Percentiles rank a stretch among this genome's conserved stretches.
Evolutionary conservation across 1,140 invertebrate genomes (phyloP).

Genomic region (Micrasema minimum): DNA sequence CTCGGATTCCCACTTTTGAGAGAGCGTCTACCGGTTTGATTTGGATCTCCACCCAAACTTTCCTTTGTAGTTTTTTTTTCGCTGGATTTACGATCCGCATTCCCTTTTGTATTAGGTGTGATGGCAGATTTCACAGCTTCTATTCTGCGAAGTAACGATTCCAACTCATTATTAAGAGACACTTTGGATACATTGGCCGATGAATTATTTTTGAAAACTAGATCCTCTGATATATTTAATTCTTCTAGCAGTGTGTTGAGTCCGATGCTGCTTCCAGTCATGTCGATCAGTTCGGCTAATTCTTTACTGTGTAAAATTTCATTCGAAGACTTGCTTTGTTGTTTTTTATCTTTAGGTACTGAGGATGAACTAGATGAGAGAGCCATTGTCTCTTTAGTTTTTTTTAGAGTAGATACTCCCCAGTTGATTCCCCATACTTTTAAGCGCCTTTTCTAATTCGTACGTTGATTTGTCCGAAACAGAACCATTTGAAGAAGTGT

Average conservation of each 20-base stretch:
- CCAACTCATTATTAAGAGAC: conserved; percentile 30
- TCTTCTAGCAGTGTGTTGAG: conserved; percentile 50
- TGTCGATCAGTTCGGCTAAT: conserved; percentile 34
- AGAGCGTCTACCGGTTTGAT: neutral
- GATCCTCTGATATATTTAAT: conserved; percentile 57
- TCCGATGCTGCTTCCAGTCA: conserved; percentile 54
- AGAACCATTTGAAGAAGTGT: conserved; percentile 32
- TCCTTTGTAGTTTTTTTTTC: conserved; percentile 12
- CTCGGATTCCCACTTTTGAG: conserved; percentile 52
- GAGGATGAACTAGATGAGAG: conserved; percentile 71
- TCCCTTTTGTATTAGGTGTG: conserved; percentile 5
- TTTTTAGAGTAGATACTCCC: conserved; percentile 74
- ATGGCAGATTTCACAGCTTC: conserved; percentile 20
- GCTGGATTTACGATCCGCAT: conserved; percentile 9
- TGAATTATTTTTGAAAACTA: conserved; percentile 54
- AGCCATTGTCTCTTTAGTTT: conserved; percentile 72
- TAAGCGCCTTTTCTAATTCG: conserved; percentile 70
- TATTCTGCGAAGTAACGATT: conserved; percentile 30
- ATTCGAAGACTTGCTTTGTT: conserved; percentile 53
- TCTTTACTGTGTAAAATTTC: conserved; percentile 46
- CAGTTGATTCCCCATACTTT: conserved; percentile 72
- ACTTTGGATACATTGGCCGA: conserved; percentile 24
- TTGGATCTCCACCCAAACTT: neutral
- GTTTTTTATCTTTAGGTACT: conserved; percentile 57
- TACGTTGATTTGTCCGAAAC: conserved; percentile 61